phyloP scores from a whole-genome alignment of 2,888 invertebrate genomes.

The Crematogaster levior region DNA sequence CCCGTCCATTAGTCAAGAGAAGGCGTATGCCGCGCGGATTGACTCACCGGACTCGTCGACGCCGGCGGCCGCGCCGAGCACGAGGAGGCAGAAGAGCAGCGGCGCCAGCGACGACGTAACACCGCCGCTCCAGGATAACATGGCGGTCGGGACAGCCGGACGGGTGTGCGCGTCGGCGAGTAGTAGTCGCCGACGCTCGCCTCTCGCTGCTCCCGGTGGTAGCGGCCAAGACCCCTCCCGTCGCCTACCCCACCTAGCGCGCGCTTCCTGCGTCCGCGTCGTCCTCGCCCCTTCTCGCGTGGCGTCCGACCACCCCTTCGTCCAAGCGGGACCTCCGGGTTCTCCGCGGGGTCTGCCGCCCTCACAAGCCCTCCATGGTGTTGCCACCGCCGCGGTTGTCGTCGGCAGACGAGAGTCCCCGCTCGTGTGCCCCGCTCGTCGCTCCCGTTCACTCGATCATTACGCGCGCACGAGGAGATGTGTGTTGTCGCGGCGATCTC shows the following conservation, averaged over 20 bases:
- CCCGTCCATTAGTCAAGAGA: too few species aligned
- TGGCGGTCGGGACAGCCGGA: constrained; percentile 83
- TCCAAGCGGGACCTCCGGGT: background rate
- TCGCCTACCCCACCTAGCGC: background rate
- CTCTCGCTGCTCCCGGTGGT: background rate
- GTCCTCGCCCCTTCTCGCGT: background rate
- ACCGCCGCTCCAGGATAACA: constrained; percentile 79
- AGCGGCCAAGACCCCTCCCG: background rate
- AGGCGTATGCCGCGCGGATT: background rate
- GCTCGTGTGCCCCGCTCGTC: background rate
- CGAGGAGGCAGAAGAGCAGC: constrained; percentile 76
- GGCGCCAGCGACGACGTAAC: constrained; percentile 76
- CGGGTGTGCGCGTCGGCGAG: constrained; percentile 1
- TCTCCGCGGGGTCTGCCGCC: constrained; percentile 3
- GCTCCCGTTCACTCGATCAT: constrained; percentile 26
- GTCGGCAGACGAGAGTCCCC: background rate
- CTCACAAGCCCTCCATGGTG: constrained; percentile 1
- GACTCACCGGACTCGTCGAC: constrained; percentile 72
- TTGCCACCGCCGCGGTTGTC: constrained; percentile 2
- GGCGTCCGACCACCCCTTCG: background rate
- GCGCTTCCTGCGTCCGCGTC: constrained; percentile 10
- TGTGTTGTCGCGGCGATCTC: background rate
- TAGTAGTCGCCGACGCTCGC: constrained; percentile 9
- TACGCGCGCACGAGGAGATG: background rate
- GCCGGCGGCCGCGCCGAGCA: constrained; percentile 73